Conservation (phyloP, 1,140 invertebrate genomes). For the Callitettix versicolor region DNA sequence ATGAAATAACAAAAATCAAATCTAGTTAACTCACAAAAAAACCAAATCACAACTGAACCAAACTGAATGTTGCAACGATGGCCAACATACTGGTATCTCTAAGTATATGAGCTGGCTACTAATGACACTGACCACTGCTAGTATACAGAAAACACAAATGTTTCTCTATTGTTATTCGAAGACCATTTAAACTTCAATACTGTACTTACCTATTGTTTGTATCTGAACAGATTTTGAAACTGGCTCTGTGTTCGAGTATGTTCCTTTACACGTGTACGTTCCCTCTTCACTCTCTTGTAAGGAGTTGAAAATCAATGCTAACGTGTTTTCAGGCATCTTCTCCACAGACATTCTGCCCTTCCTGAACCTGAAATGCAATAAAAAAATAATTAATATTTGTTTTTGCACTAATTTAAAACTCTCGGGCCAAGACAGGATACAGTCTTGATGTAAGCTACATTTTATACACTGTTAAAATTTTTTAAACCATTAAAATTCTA, state of each 20-base stretch:
- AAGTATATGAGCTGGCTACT: no score
- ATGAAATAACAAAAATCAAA: no score
- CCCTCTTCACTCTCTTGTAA: conserved; percentile 66
- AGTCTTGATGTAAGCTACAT: not conserved
- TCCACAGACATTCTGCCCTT: conserved; percentile 53
- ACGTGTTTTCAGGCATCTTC: conserved; percentile 41
- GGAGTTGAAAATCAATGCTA: conserved; percentile 62
- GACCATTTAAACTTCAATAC: no score
- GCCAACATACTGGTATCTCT: no score
- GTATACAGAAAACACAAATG: no score
- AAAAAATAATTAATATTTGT: conserved; percentile 13
- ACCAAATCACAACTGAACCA: no score
- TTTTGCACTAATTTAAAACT: not conserved
- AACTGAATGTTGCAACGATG: no score
- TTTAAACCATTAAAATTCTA: not conserved
- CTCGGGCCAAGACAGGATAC: not conserved
- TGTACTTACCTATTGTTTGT: conserved; percentile 59
- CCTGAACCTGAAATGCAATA: conserved; percentile 24
- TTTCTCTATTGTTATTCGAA: no score
- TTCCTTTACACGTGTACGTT: conserved; percentile 70
- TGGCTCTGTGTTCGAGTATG: conserved; percentile 54
- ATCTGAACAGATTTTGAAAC: conserved; percentile 54
- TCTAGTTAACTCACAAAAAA: no score
- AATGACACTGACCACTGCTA: no score
- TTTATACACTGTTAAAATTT: not conserved